Conservation (phyloP, 2,888 invertebrate species). For the Tetanocera ferruginea region DNA sequence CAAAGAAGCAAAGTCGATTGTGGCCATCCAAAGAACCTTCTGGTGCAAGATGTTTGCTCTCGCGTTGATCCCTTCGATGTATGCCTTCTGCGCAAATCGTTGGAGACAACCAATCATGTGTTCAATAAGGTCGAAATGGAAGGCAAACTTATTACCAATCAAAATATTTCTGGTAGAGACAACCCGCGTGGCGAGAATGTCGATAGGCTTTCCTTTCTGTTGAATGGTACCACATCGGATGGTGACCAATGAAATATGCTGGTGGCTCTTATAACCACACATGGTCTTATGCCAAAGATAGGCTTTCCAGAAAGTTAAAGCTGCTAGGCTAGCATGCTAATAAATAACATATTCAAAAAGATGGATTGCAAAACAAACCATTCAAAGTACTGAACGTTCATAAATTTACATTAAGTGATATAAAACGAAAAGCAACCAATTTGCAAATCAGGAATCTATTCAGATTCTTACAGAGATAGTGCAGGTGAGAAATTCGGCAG, state of each 20-base stretch:
- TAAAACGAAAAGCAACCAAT: no score
- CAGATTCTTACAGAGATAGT: no score
- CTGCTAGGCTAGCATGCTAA: slow-evolving; percentile 79
- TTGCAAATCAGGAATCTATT: no score
- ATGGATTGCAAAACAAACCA: no score
- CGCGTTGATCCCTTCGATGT: slow-evolving; percentile 84
- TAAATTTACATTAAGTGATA: no score
- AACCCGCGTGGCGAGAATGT: slow-evolving; percentile 85
- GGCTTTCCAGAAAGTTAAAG: slow-evolving; percentile 88
- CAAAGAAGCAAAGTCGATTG: slow-evolving; percentile 75
- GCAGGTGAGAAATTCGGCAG: no score
- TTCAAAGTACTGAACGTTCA: no score
- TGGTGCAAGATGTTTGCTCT: slow-evolving; percentile 89
- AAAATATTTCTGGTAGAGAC: slow-evolving; percentile 88
- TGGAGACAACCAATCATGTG: slow-evolving; percentile 80
- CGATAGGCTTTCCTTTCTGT: slow-evolving; percentile 84
- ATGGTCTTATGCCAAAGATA: slow-evolving; percentile 90
- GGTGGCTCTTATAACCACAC: slow-evolving; percentile 86
- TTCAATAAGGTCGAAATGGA: slow-evolving; percentile 84
- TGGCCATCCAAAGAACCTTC: slow-evolving; percentile 79
- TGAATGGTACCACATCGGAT: slow-evolving; percentile 84
- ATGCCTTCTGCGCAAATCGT: slow-evolving; percentile 77
- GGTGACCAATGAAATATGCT: slow-evolving; percentile 97
- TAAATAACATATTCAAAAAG: slow-evolving; percentile 85
- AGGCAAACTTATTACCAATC: slow-evolving; percentile 89